Base-by-base conservation (phyloP, 1,140 invertebrate genomes). In the Aphaenogaster floridana region DNA sequence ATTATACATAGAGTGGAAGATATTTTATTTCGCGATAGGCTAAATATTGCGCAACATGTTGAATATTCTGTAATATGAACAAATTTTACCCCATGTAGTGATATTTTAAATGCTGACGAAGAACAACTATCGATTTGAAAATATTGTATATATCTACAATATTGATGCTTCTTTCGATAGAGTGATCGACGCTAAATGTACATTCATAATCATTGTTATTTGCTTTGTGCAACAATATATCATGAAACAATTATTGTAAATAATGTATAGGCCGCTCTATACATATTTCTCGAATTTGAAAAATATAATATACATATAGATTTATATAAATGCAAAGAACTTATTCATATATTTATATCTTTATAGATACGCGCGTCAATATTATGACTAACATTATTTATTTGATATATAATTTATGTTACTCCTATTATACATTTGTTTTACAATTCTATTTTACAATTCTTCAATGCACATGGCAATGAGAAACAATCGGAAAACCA, bases 171-270 rank as follows among this genome's bases (percentile, higher is more conserved):
- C 45, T 66, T 54, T 86, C 50, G 3, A 66, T 36, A 71, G 1
- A 64, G 0, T 81, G 28, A 80, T 50, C 28, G 28, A 81, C 6
- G 8, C 36, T 61, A 71, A 36, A 61, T 83, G 54, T 86, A 34
- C 52, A 77, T 54, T 42, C 52, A n/a, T 48, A 71, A 69, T 48
- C 28, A 72, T 54, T 80, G 28, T 72, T 39, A 61, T 63, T 61
- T 74, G 69, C 42, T 57, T 61, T 50, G 69, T 76, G 28, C 42
- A 45, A 63, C 59, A 72, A 66, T 57, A 88, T 28, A 76, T 76
- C 54, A 81, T 64, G n/a, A 74, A 69, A 57, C 45, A 66, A 78
- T 78, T 80, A 21, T 76, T 91, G 89, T 90, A 88, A 86, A 91
- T 90, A 87, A n/a, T 88, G 28, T 89, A 85, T 42, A 90, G 71